Evolutionary conservation across 2,888 invertebrate species (phyloP).

Genomic region (Leptogaster cylindrica): DNA sequence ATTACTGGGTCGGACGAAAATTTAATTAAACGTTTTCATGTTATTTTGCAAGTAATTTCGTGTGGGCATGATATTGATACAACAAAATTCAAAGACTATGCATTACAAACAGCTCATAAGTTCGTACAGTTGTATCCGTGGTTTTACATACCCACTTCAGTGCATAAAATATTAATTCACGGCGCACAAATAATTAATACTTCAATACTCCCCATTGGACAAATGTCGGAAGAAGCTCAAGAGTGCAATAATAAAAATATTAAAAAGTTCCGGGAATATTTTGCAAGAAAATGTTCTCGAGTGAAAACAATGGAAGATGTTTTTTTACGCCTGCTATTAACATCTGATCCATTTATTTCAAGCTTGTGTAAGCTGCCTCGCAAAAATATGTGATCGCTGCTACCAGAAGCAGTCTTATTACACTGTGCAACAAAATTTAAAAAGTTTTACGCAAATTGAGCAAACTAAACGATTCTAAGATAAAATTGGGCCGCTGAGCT

Average conservation of each 20-base stretch:
- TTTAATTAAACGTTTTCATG: not conserved
- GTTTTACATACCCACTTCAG: not conserved
- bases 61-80: not conserved
- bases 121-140: not conserved
- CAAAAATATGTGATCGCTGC: no score
- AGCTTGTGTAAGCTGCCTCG: no score
- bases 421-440: no score
- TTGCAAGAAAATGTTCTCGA: not conserved
- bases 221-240: not conserved
- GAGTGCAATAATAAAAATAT: conserved; percentile 15
- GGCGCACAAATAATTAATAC: not conserved
- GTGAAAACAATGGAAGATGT: not conserved
- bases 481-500: no score
- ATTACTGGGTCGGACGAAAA: not conserved
- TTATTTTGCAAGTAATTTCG: not conserved
- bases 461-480: no score
- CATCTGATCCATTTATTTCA: not conserved
- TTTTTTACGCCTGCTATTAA: not conserved
- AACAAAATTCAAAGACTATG: not conserved
- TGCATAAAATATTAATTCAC: not conserved
- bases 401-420: no score
- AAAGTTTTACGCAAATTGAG: no score
- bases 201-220: conserved; percentile 1
- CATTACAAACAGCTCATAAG: not conserved
- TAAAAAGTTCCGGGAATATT: not conserved